Evolutionary conservation across 2,113 vertebrate species (phyloP).

Genomic region (human (Homo sapiens)): DNA sequence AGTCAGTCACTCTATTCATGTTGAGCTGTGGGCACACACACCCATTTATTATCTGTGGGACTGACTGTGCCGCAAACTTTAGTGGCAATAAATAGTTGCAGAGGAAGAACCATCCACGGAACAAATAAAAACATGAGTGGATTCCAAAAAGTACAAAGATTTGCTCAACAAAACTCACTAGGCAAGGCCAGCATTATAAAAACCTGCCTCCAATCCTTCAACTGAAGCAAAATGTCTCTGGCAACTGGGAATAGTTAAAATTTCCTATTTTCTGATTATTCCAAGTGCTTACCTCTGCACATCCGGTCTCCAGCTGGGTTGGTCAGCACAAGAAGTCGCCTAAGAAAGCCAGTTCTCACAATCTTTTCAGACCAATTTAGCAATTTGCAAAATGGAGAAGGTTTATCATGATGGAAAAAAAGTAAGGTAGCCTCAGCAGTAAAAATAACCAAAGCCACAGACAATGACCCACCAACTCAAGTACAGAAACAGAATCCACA

Average conservation of each 20-base stretch:
- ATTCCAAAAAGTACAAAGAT: slow-evolving; percentile 47
- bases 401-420: background rate
- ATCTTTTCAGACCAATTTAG: slow-evolving; percentile 51
- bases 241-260: slow-evolving; percentile 41
- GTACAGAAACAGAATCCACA: background rate
- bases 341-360: background rate
- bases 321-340: slow-evolving; percentile 42
- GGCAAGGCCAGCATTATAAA: background rate
- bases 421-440: no score
- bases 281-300: slow-evolving; percentile 25
- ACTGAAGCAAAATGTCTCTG: slow-evolving; percentile 16
- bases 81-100: slow-evolving; percentile 51
- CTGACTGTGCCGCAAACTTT: background rate
- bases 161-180: background rate
- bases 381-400: background rate
- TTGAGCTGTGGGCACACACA: slow-evolving; percentile 15
- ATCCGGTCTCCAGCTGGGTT: slow-evolving; percentile 35
- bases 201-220: background rate
- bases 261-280: slow-evolving; percentile 51
- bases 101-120: background rate
- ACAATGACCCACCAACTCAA: background rate
- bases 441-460: background rate
- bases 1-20: slow-evolving; percentile 34
- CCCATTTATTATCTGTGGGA: slow-evolving; percentile 52
- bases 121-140: slow-evolving; percentile 52